phyloP scores from a whole-genome alignment of 2,888 invertebrate species.

The Pandemis heparana region DNA sequence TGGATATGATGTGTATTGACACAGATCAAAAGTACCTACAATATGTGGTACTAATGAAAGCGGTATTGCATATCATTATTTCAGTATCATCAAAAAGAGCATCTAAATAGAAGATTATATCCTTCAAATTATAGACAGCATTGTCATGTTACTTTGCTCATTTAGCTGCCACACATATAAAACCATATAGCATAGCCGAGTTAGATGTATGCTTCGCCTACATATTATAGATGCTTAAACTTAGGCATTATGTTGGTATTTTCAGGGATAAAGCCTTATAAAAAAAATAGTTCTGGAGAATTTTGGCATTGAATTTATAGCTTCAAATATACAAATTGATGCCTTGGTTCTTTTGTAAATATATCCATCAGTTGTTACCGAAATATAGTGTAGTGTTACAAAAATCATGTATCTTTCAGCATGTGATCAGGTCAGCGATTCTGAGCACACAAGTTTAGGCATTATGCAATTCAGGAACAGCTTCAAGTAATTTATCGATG shows the following conservation, averaged over 20 bases:
- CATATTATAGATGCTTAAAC: constrained; percentile 27
- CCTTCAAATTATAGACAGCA: constrained; percentile 61
- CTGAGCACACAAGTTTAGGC: too few species aligned
- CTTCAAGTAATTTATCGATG: too few species aligned
- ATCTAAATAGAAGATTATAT: constrained; percentile 52
- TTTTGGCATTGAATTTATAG: background rate
- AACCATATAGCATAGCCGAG: constrained; percentile 25
- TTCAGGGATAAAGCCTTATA: background rate
- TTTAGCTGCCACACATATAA: constrained; percentile 52
- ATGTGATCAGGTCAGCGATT: too few species aligned
- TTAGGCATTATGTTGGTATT: background rate
- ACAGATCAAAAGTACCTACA: too few species aligned
- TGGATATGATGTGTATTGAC: too few species aligned
- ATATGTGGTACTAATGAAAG: too few species aligned
- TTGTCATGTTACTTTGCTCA: constrained; percentile 67
- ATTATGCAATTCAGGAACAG: too few species aligned
- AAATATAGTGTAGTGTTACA: background rate
- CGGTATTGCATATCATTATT: too few species aligned
- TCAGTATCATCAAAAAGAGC: constrained; percentile 55
- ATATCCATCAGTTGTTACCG: background rate
- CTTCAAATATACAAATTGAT: background rate
- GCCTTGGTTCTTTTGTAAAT: background rate
- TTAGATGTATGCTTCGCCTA: constrained; percentile 21
- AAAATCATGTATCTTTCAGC: background rate
- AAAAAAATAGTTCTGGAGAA: background rate